Evolutionary conservation across 2,797 vertebrate species (phyloP).

Genomic region (Nyctalus aviator): DNA sequence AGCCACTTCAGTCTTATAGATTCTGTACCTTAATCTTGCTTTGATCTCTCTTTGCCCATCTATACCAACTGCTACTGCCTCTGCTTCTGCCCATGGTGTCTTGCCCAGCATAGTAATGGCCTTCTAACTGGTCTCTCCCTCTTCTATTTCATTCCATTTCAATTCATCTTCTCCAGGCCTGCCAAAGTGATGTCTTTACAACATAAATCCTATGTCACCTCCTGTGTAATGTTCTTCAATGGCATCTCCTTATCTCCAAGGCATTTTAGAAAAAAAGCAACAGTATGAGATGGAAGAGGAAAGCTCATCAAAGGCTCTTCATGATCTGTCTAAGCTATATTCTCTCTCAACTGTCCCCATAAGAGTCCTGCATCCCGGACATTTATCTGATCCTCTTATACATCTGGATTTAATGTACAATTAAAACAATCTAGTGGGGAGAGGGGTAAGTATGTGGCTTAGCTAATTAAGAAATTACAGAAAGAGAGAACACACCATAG

Average conservation of each 20-base stretch:
- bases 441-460: background rate
- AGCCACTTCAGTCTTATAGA: background rate
- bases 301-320: background rate
- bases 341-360: background rate
- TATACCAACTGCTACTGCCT: background rate
- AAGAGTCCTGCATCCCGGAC: background rate
- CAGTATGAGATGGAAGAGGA: background rate
- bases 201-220: conserved; percentile 12
- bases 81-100: background rate
- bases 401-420: background rate
- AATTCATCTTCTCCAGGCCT: background rate
- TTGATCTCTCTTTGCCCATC: background rate
- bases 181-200: background rate
- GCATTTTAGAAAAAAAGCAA: background rate
- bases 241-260: conserved; percentile 38
- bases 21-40: conserved; percentile 18
- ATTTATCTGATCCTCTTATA: background rate
- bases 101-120: background rate
- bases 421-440: background rate
- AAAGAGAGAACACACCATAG: background rate
- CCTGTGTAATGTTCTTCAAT: conserved; percentile 17
- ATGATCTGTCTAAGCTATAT: background rate
- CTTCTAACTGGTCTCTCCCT: background rate
- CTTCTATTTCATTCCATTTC: conserved; percentile 44
- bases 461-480: conserved; percentile 12